These are phyloP conservation scores for Garra rufa DNA, from an alignment of 2,113 vertebrate species.

Conservation along the genomic window DNA sequence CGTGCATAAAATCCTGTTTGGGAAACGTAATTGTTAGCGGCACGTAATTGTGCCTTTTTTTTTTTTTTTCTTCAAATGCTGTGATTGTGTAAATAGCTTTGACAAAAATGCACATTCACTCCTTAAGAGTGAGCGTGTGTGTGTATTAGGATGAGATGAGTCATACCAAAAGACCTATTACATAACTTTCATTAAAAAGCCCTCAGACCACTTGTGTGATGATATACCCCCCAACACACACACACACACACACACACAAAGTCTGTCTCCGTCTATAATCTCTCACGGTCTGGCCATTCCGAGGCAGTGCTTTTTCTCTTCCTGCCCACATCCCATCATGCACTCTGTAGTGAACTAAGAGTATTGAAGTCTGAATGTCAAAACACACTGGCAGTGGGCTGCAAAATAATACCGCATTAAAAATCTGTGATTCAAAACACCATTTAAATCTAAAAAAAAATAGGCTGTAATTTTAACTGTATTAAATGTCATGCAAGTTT, in stretches of 20 bases:
- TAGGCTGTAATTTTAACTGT: no score
- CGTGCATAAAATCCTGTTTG: not conserved
- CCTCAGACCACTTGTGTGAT: constrained; percentile 15
- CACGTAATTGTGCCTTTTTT: not conserved
- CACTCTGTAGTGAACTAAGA: constrained; percentile 3
- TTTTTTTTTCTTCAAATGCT: not conserved
- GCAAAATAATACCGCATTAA: not conserved
- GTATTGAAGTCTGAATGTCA: not conserved
- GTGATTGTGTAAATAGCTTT: not conserved
- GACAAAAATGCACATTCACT: not conserved
- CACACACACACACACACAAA: constrained; percentile 11
- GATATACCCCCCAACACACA: not conserved
- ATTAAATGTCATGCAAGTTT: no score
- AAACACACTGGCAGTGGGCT: not conserved
- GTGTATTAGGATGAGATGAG: constrained; percentile 22
- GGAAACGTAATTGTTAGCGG: not conserved
- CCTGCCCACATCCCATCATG: not conserved
- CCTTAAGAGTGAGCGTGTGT: constrained; percentile 11
- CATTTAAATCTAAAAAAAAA: not conserved
- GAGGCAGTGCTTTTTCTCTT: not conserved
- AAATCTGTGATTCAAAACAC: not conserved
- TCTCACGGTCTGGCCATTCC: not conserved
- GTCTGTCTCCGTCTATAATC: constrained; percentile 3
- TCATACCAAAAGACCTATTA: constrained; percentile 26
- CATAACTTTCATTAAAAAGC: constrained; percentile 29